Evolutionary conservation across 2,113 vertebrate genomes (phyloP).

Genomic region (Grantiella picta): DNA sequence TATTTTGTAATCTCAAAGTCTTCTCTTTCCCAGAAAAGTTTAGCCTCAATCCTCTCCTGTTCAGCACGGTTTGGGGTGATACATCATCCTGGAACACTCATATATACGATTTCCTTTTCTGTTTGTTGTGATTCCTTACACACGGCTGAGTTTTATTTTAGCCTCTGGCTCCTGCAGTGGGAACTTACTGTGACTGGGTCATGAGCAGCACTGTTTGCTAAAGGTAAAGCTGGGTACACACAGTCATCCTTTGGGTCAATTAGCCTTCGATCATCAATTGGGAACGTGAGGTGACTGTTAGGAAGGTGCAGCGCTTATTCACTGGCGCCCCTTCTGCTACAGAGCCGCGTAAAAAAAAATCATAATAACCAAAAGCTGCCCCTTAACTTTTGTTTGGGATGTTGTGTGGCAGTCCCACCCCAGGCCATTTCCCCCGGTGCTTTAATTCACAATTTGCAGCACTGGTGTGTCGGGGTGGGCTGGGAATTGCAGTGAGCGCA

Average conservation of each 20-base stretch:
- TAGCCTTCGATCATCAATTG: neutral
- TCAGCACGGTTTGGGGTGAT: neutral
- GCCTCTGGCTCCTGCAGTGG: neutral
- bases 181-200: neutral
- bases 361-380: neutral
- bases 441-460: neutral
- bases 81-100: neutral
- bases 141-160: neutral
- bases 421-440: neutral
- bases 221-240: neutral
- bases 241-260: neutral
- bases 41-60: neutral
- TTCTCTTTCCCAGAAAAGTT: neutral
- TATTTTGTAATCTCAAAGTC: neutral
- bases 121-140: neutral
- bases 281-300: neutral
- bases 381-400: neutral
- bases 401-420: neutral
- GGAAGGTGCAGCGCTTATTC: neutral
- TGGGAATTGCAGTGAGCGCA: neutral
- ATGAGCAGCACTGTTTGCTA: slow-evolving; percentile 31
- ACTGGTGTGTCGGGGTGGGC: neutral
- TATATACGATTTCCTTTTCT: neutral
- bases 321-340: neutral
- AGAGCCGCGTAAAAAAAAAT: neutral